A percentile compares a stretch with the other conserved stretches of the same genome.
phyloP scores from a whole-genome alignment of 2,888 invertebrate species.

The Oligia strigilis region DNA sequence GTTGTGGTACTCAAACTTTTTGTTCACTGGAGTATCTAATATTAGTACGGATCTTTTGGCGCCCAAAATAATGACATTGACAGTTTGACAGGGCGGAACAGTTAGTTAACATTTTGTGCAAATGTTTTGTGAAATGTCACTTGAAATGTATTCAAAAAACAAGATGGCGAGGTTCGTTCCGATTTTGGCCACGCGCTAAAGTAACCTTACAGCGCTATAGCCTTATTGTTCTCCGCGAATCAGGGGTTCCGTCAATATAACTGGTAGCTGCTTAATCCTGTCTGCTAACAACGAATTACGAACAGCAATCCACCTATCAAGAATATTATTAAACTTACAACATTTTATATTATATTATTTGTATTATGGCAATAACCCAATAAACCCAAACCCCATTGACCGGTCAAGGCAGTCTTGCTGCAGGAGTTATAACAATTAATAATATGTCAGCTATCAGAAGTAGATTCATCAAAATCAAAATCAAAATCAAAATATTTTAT shows the following conservation, averaged over 20 bases:
- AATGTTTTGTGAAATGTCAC: not conserved
- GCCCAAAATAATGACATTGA: not conserved
- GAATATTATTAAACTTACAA: not conserved
- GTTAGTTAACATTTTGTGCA: not conserved
- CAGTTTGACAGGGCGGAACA: not conserved
- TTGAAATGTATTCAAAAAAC: not conserved
- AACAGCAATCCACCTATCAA: not conserved
- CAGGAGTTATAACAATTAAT: not conserved
- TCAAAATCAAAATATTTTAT: no score
- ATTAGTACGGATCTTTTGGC: not conserved
- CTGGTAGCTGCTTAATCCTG: not conserved
- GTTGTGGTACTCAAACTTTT: slow-evolving; percentile 27
- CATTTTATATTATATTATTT: no score
- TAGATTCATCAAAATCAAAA: no score
- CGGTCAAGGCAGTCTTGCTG: not conserved
- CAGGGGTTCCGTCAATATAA: not conserved
- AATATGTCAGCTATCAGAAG: not conserved
- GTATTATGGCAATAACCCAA: not conserved
- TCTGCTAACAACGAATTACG: not conserved
- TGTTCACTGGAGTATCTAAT: not conserved
- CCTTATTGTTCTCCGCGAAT: not conserved
- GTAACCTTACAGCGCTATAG: not conserved
- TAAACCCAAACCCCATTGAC: not conserved
- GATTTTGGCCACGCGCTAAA: not conserved
- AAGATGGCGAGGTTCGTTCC: not conserved